Base-by-base conservation (phyloP, 92 coral and sea anemone species). In the Parazoanthus swiftii region DNA sequence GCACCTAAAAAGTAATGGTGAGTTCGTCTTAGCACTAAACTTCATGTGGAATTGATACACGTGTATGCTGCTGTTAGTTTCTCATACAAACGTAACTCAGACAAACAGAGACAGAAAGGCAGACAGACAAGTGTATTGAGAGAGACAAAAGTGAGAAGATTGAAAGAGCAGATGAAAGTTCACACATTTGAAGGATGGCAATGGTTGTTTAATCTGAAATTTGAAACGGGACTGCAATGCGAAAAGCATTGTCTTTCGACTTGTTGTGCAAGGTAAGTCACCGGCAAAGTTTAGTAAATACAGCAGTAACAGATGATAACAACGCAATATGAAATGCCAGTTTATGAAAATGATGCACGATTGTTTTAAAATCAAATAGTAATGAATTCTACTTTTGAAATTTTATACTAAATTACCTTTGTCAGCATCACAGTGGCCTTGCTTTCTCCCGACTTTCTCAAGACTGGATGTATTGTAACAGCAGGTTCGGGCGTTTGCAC, bases 361-460 rank as follows among this genome's bases (percentile, higher is more conserved):
- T 73, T 8, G 3, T 70, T 13, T n/a, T 70, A 33, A 70, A 70
- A 23, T 37, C 35, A 33, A 26, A 73, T 58, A 3, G 20, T 3
- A 72, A 72, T 29, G 14, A 26, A 67, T 48, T 75, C 33, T 75
- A 7, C 48, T 42, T 36, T 73, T 51, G 58, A 51, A 18, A 13
- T 67, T 23, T 72, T n/a, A 26, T 38, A 84, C 74, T 1, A 84
- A 63, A 25, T 38, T 70, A 74, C 77, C 85, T 42, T 59, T 58
- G 89, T 77, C 36, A 87, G 16, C 13, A 42, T 9, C 18, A 87
- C 75, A 18, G 65, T 33, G 11, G 85, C 89, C 63, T 84, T 84
- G 78, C 67, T 70, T 71, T 84, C 87, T 14, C 87, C 87, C 29
- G 87, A 84, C 79, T 70, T 84, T 73, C 87, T 70, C n/a, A 84